Evolutionary conservation across 2,888 invertebrate species (phyloP).

Genomic region (Trichopoda pennipes): DNA sequence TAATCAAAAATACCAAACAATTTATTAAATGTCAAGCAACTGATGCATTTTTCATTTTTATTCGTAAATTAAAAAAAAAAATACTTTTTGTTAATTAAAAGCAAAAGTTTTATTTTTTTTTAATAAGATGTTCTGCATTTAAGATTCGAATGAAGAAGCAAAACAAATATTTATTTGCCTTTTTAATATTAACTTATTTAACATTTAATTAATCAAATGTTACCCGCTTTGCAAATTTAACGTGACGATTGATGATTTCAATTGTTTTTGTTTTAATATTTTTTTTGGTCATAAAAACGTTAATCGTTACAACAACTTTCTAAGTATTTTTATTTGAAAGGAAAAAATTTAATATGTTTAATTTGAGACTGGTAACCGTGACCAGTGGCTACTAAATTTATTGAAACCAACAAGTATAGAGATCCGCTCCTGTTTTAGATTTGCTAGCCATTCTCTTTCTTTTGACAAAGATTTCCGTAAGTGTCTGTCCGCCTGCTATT

Average conservation of each 20-base stretch:
- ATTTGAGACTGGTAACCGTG: not conserved
- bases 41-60: not conserved
- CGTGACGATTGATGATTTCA: not conserved
- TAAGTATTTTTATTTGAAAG: not conserved
- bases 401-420: not conserved
- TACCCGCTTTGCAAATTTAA: not conserved
- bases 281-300: constrained; percentile 21
- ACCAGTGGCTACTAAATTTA: not conserved
- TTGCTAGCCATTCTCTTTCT: too few species aligned
- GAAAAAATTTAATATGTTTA: not conserved
- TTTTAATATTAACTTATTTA: constrained; percentile 2
- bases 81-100: constrained; percentile 34
- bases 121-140: constrained; percentile 30
- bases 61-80: not conserved
- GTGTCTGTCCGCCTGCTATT: too few species aligned
- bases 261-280: not conserved
- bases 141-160: not conserved
- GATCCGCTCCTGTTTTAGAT: too few species aligned
- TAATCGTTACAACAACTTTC: constrained; percentile 36
- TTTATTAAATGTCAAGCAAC: constrained; percentile 46
- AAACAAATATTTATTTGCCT: constrained; percentile 14
- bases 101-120: not conserved
- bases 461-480: too few species aligned
- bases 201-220: constrained; percentile 21
- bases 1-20: constrained; percentile 15